Evolutionary conservation across 2,113 vertebrate species (phyloP), one percentile per base, ranked within the genome.

Genomic region (Ciconia boyciana): DNA sequence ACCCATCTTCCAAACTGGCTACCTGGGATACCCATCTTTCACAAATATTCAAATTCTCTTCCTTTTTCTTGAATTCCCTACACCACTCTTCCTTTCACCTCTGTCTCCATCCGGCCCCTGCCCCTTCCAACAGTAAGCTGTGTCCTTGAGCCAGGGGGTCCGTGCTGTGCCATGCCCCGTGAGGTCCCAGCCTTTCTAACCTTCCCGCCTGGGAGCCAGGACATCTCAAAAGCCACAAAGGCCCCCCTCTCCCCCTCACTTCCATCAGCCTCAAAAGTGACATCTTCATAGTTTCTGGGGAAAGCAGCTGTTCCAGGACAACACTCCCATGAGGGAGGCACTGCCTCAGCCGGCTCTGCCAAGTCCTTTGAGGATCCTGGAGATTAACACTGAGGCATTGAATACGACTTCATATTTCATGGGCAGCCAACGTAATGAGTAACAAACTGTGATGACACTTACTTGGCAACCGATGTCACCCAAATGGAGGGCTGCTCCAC

Each of bases 301-400:
- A 94, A 95, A 89, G 72, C 76, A 97, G 76, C 89, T 97, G 54
- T 90, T 93, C 36, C 43, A 66, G 36, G 18, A 74, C 29, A 51
- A 81, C 70, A 81, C 39, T 79, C 29, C 71, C 90, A 75, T 26
- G 62, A 87, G 14, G 49, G 31, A 91, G 61, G 43, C 49, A 44
- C 24, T 72, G 65, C 79, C 74, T 72, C 0, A 0, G 76, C 76
- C 21, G 6, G 54, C 41, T 83, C 54, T 83, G 74, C 83, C 77
- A 92, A 85, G 43, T 83, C 55, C n/a, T 82, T 89, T 76, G 57
- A 72, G 74, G 48, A 89, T 91, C 22, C 51, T 83, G 71, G 66
- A 87, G 66, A 92, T 89, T 89, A 95, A 93, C 41, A 80, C 31
- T 25, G n/a, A 94, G 88, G 89, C 74, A 65, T 43, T 87, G 80